Conservation (phyloP, 2,888 invertebrate species). For the Dilophus febrilis region DNA sequence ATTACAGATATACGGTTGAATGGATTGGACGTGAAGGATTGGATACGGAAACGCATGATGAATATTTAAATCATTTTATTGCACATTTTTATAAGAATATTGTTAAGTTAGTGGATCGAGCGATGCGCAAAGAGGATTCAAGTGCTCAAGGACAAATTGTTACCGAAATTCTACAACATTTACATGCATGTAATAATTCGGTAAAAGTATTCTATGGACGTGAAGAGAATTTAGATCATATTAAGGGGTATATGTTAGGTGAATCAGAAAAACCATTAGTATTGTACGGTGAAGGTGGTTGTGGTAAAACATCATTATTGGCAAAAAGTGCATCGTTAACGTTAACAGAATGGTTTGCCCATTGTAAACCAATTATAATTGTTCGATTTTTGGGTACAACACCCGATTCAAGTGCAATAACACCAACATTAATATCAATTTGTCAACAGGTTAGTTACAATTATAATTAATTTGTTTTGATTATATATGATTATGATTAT, state of each 20-base stretch:
- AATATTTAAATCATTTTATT: slow-evolving; percentile 86
- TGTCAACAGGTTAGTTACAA: slow-evolving; percentile 69
- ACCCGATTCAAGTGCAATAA: slow-evolving; percentile 88
- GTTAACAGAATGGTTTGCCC: slow-evolving; percentile 52
- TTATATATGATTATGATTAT: slow-evolving; percentile 1
- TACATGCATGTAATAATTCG: slow-evolving; percentile 88
- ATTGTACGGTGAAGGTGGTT: slow-evolving; percentile 81
- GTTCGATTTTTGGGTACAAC: slow-evolving; percentile 91
- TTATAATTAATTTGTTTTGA: neutral
- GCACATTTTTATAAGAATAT: slow-evolving; percentile 89
- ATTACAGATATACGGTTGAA: slow-evolving; percentile 71
- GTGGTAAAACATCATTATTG: slow-evolving; percentile 91
- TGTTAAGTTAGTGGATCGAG: slow-evolving; percentile 75
- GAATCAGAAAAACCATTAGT: slow-evolving; percentile 77
- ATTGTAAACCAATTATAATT: slow-evolving; percentile 66
- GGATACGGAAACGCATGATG: slow-evolving; percentile 79
- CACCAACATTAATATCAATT: slow-evolving; percentile 85
- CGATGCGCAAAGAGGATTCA: slow-evolving; percentile 90
- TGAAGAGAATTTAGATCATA: slow-evolving; percentile 64
- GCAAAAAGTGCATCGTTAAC: slow-evolving; percentile 81
- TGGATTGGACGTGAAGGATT: slow-evolving; percentile 94
- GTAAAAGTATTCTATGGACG: slow-evolving; percentile 88
- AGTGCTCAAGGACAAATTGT: slow-evolving; percentile 87
- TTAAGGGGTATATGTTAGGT: slow-evolving; percentile 67
- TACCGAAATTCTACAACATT: slow-evolving; percentile 84